Evolutionary conservation across 2,888 invertebrate genomes (phyloP).

Genomic region (Polymixis lichenea): DNA sequence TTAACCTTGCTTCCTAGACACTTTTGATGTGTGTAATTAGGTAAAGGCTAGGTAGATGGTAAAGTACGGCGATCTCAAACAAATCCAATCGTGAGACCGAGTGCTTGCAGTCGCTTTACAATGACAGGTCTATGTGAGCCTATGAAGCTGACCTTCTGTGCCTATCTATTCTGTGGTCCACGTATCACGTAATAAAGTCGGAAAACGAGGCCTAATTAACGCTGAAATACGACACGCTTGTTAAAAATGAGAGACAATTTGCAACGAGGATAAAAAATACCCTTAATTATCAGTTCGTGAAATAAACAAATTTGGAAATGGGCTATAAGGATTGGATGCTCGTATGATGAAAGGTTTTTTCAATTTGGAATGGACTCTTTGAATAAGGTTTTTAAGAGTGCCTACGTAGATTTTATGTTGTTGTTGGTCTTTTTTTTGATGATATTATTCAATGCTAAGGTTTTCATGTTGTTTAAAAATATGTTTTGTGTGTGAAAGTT

Average conservation of each 20-base stretch:
- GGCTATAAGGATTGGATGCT: conserved; percentile 33
- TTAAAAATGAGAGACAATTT: conserved; percentile 68
- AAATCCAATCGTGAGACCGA: neutral
- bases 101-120: neutral
- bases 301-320: conserved; percentile 59
- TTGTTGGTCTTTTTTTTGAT: neutral
- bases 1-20: no score
- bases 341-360: conserved; percentile 54
- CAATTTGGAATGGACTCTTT: conserved; percentile 38
- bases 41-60: neutral
- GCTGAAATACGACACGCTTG: conserved; percentile 72
- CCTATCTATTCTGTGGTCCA: neutral
- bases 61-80: neutral
- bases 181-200: conserved; percentile 69
- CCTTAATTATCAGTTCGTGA: conserved; percentile 60
- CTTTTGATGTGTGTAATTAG: neutral
- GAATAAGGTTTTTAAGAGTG: conserved; percentile 30
- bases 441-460: neutral
- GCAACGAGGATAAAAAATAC: conserved; percentile 55
- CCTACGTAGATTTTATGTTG: conserved; percentile 18
- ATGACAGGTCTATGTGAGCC: neutral
- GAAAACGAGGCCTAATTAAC: conserved; percentile 77
- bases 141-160: conserved; percentile 15
- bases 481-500: neutral
- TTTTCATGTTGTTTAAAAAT: neutral